These are phyloP conservation scores for Climacteris rufus DNA, from an alignment of 2,113 vertebrate genomes.

Conservation along the genomic window DNA sequence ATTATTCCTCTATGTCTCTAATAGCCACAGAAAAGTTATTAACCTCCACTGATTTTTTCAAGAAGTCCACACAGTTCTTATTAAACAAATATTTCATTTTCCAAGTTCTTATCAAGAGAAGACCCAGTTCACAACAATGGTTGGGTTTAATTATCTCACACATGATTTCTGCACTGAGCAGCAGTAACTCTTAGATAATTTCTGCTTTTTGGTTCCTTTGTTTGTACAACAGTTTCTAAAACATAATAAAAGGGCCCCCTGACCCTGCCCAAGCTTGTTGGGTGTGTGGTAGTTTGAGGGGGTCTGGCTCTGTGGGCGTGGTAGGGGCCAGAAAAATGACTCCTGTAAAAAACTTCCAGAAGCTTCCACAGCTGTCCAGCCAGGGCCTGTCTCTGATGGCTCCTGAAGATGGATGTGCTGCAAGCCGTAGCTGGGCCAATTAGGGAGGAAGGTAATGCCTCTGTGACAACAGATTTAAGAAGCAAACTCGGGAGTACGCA, in stretches of 20 bases:
- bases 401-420: no score
- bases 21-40: conserved; percentile 20
- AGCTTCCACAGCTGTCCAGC: no score
- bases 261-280: rapidly evolving
- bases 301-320: no score
- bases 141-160: conserved; percentile 20
- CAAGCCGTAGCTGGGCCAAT: no score
- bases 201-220: background rate
- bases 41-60: conserved; percentile 20
- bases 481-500: no score
- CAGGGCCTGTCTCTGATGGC: no score
- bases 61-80: background rate
- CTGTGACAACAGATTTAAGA: no score
- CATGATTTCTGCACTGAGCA: background rate
- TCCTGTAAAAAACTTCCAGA: no score
- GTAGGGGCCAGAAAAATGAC: no score
- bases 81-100: conserved; percentile 54
- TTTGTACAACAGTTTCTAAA: background rate
- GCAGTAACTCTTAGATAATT: background rate
- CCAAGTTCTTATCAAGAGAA: background rate
- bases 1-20: background rate
- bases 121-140: background rate
- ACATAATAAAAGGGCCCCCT: rapidly evolving
- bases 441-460: no score
- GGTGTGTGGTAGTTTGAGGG: no score